Base-by-base conservation (phyloP, 2,888 invertebrate genomes). In the Dasypolia templi region DNA sequence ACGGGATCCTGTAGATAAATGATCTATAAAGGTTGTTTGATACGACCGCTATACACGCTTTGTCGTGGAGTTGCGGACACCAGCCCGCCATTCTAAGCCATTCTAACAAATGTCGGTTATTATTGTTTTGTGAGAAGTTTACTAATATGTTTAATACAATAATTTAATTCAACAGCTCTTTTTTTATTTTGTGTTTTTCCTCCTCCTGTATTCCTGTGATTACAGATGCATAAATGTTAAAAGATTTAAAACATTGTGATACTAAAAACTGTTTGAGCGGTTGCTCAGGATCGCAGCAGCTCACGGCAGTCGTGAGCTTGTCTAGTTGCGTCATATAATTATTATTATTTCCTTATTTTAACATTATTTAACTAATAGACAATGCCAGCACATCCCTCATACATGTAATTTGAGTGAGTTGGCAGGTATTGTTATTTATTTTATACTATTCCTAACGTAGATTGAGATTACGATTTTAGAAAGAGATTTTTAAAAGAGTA, bases 1-100 rank as follows among this genome's bases (percentile, higher is more conserved):
- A 56, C 64, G n/a, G 64, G 64, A 32, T 64, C 56, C 56, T 64
- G 64, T 12, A 17, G 56, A 11, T 64, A 58, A 29, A 22, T 14
- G 0, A 56, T 56, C 19, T 6, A 3, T 22, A 26, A 17, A 29
- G 22, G 6, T 61, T n/a, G n/a, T n/a, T n/a, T 22, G 42, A 29
- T 14, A 4, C 49, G 49, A 2, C 49, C 22, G 22, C 17, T 6
- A 29, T 3, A 14, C 29, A 1, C 29, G 49, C 44, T 44, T 19
- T 4, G 22, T 63, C 22, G 14, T 29, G 29, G 7, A 63, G 14
- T 29, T 46, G 29, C 2, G 14, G 46, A 14, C 9, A 14, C 7
- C 7, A 22, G 9, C 5, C 5, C n/a, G 22, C 5, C 0, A 14
- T 55, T 17, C 32, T 53, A 53, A 63, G 19, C 26, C n/a, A n/a